Evolutionary conservation across 2,888 invertebrate genomes (phyloP).

Genomic region (Sphaeridia pumilis): DNA sequence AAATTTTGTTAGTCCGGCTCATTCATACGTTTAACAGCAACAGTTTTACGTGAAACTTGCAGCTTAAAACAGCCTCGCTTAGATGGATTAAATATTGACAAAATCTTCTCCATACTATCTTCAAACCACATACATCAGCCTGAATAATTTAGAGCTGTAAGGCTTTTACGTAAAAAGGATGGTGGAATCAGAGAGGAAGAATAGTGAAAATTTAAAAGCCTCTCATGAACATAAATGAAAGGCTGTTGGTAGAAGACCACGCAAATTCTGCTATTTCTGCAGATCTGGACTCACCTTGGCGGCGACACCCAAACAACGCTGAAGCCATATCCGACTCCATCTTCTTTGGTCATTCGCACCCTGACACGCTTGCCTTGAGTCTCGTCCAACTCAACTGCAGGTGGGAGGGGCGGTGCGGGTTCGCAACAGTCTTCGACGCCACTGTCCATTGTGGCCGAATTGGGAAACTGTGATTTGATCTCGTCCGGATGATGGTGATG

Average conservation of each 20-base stretch:
- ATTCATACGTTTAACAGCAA: no score
- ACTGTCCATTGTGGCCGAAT: constrained; percentile 34
- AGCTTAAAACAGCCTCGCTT: no score
- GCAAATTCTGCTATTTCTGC: constrained; percentile 1
- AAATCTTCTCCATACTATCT: constrained; percentile 23
- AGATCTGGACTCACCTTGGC: constrained; percentile 26
- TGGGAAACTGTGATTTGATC: constrained; percentile 22
- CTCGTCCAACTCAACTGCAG: constrained; percentile 29
- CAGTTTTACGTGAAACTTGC: no score
- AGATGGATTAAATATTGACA: constrained; percentile 29
- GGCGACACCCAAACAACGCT: constrained; percentile 34
- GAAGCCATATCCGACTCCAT: constrained; percentile 31
- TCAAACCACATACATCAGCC: no score
- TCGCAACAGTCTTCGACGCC: constrained; percentile 35
- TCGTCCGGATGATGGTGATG: constrained; percentile 13
- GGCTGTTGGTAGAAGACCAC: constrained; percentile 20
- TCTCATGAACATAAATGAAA: not conserved
- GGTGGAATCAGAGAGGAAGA: no score
- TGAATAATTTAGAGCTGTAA: no score
- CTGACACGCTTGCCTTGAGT: constrained; percentile 22
- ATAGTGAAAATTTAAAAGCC: not conserved
- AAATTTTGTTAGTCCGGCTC: no score
- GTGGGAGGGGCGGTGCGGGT: constrained; percentile 16
- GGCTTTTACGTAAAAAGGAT: no score
- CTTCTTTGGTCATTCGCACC: constrained; percentile 26